phyloP scores from a whole-genome alignment of 1,140 invertebrate genomes.

The Drosophila obscura region DNA sequence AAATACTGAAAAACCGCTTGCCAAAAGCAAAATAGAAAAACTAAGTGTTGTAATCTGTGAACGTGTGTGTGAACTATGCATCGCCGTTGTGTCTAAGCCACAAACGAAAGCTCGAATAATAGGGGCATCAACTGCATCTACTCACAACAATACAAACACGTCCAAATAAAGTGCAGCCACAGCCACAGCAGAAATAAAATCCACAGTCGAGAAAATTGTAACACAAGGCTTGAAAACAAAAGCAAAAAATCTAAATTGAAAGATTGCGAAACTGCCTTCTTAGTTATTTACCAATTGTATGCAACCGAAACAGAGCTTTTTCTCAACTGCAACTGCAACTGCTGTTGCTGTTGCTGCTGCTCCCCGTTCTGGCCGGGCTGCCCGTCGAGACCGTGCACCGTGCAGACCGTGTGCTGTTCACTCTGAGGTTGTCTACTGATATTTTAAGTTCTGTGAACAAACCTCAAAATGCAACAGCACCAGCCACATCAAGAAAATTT shows the following conservation, averaged over 20 bases:
- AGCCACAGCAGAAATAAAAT: constrained; percentile 21
- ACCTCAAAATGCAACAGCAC: constrained; percentile 59
- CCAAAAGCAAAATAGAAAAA: constrained; percentile 40
- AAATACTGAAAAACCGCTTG: constrained; percentile 26
- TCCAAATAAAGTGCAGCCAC: constrained; percentile 39
- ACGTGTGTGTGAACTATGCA: constrained; percentile 44
- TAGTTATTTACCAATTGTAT: constrained; percentile 64
- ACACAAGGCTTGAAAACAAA: constrained; percentile 49
- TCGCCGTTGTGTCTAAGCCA: constrained; percentile 10
- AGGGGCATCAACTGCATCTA: constrained; percentile 32
- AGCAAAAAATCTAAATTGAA: constrained; percentile 66
- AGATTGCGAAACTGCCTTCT: constrained; percentile 69
- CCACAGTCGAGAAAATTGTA: constrained; percentile 55
- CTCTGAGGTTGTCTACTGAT: constrained; percentile 42
- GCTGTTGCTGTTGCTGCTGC: constrained; percentile 20
- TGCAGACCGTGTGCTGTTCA: constrained; percentile 14
- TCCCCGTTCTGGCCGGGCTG: constrained; percentile 8
- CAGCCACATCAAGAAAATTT: constrained; percentile 65
- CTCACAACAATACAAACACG: constrained; percentile 41
- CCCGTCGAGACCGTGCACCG: background rate
- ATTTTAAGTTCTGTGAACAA: constrained; percentile 74
- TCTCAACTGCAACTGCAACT: constrained; percentile 40
- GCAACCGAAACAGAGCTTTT: constrained; percentile 58
- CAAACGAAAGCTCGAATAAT: constrained; percentile 54
- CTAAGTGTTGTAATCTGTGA: constrained; percentile 52